Percentiles rank a stretch among this genome's conserved stretches.
These are phyloP conservation scores for Sylvilagus floridanus DNA, from an alignment of 2,797 vertebrate species.

Conservation along the genomic window DNA sequence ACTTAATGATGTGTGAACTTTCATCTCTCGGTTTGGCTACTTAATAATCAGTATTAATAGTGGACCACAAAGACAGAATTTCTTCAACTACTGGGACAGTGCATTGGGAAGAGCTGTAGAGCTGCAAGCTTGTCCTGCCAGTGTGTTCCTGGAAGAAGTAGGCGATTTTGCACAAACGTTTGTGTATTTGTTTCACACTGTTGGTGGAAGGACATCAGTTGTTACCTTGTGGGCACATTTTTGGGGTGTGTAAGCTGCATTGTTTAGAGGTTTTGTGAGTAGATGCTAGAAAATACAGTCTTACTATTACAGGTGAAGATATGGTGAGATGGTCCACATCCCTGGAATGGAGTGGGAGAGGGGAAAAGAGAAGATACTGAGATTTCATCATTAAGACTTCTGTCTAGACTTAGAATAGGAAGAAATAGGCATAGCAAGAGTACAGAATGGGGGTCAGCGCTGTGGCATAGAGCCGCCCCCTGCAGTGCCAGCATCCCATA, in stretches of 20 bases:
- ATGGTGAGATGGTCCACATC: neutral
- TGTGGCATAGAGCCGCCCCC: too few relatives aligned
- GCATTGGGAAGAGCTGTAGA: neutral
- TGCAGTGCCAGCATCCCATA: too few relatives aligned
- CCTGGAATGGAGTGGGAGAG: neutral
- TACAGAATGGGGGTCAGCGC: too few relatives aligned
- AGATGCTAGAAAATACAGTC: neutral
- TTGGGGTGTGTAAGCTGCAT: neutral
- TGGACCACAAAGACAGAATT: neutral
- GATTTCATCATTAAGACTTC: constrained; percentile 21
- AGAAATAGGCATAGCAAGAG: neutral
- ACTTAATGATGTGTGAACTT: neutral
- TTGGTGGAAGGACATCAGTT: neutral
- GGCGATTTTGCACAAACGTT: neutral
- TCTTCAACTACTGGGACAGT: neutral
- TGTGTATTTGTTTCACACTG: neutral
- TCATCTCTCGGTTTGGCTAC: neutral
- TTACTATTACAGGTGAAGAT: neutral
- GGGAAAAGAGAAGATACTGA: constrained; percentile 22
- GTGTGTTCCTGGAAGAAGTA: neutral
- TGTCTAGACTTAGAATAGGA: constrained; percentile 27
- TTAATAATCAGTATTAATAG: constrained; percentile 32
- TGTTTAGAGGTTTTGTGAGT: neutral
- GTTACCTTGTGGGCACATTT: constrained; percentile 14
- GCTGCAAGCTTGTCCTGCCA: neutral